phyloP scores from a whole-genome alignment of 1,140 invertebrate genomes.

The Cherax quadricarinatus region DNA sequence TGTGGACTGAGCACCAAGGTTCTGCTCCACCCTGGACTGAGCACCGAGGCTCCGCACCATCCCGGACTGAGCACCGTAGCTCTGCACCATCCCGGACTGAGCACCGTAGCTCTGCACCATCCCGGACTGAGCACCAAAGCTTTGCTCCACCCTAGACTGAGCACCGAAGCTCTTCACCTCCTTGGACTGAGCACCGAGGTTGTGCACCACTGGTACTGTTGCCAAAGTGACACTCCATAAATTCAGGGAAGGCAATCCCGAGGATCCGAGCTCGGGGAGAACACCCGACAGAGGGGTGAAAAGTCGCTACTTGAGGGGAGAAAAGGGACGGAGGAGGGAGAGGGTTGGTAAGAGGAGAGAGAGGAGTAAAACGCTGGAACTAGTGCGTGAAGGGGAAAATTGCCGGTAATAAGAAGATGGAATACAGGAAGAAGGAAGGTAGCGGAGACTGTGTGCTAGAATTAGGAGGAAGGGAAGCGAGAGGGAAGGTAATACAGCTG shows the following conservation, averaged over 20 bases:
- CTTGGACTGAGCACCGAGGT: no score
- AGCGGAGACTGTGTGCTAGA: background rate
- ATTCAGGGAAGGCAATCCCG: background rate
- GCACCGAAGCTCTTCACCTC: no score
- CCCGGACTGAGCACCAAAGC: no score
- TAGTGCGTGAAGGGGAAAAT: background rate
- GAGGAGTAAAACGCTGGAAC: background rate
- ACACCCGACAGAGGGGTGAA: background rate
- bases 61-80: no score
- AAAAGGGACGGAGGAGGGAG: background rate
- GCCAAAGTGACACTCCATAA: background rate
- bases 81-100: no score
- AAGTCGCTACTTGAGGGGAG: background rate
- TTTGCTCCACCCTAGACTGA: no score
- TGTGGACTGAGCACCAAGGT: no score
- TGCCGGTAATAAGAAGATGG: background rate
- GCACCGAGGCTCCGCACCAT: no score
- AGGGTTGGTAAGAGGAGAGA: background rate
- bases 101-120: no score
- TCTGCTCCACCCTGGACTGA: no score
- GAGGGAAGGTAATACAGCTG: background rate
- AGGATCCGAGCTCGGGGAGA: background rate
- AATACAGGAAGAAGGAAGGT: background rate
- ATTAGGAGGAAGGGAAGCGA: background rate
- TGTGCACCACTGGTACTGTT: no score